Evolutionary conservation across 2,797 vertebrate genomes (phyloP), one percentile per base, ranked within the genome.

Genomic region (Chiroxiphia lanceolata): DNA sequence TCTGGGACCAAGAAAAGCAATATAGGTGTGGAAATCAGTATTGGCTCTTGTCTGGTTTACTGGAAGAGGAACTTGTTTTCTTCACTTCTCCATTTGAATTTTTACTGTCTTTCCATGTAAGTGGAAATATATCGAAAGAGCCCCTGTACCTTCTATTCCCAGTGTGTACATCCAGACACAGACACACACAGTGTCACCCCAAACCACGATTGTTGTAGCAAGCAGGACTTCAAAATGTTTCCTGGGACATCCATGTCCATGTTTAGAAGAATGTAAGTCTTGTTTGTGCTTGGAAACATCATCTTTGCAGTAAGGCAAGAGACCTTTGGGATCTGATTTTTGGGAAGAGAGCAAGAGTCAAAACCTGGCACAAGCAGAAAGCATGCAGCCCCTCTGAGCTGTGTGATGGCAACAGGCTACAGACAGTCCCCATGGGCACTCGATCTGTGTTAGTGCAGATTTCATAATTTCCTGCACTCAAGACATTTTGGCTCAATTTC

Each of bases 351-450:
- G 5, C 21, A 70, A 59, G 48, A 36, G 38, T 27, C 63, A 31
- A 56, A 81, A 75, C 45, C 53, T 67, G 3, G 2, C 31, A 23
- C 5, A 74, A 70, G 16, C 0, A 1, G 69, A 44, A 86, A 83
- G 20, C 12, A 3, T 45, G 50, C 50, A 61, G 56, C 22, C 34
- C 22, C 23, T 83, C 29, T 4, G 15, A 89, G 78, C 36, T 68
- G 61, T 45, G 23, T 8, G 10, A 54, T 0, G 1, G 74, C 84
- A 77, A 78, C 36, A 74, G 59, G 47, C 18, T 74, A 9, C 1
- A 0, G 68, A 50, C 2, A 5, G 48, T 16, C 23, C 27, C 48
- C 22, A 4, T 0, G 7, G n/a, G 42, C 1, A 0, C 27, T 13
- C 1, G 33, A 10, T 53, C 3, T 0, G 0, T 10, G 9, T 50